Percentiles rank a stretch among this genome's conserved stretches.
Conservation (phyloP, 2,797 vertebrate genomes). For the Pelodytes ibericus region DNA sequence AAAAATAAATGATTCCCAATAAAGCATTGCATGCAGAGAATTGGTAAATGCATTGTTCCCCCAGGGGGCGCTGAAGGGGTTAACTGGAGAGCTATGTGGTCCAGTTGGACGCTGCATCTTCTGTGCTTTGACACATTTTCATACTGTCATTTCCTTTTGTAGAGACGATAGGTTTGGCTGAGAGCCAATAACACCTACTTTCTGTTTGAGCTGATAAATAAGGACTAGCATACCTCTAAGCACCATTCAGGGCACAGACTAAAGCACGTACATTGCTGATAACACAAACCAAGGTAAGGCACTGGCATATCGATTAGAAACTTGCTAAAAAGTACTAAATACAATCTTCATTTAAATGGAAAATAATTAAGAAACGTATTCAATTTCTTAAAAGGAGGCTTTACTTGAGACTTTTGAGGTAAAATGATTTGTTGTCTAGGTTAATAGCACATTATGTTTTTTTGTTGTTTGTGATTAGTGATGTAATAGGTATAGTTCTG, state of each 20-base stretch:
- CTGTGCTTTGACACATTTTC: neutral
- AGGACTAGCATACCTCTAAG: neutral
- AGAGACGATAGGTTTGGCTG: slow-evolving; percentile 17
- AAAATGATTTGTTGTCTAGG: too few species aligned
- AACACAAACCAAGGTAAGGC: slow-evolving; percentile 40
- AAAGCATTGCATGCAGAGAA: neutral
- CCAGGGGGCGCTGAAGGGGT: neutral
- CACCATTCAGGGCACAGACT: slow-evolving; percentile 13
- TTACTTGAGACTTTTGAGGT: too few species aligned
- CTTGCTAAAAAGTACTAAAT: too few species aligned
- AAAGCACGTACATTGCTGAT: slow-evolving; percentile 19
- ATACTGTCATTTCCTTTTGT: slow-evolving; percentile 36
- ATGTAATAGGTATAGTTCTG: too few species aligned
- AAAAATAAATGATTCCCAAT: neutral
- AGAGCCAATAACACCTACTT: slow-evolving; percentile 47
- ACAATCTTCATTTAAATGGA: too few species aligned
- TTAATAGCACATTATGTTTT: too few species aligned
- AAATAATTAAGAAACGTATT: too few species aligned
- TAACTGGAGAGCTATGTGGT: neutral
- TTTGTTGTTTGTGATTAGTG: too few species aligned
- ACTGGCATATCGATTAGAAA: neutral
- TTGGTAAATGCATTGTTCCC: neutral
- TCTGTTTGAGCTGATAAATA: slow-evolving; percentile 44
- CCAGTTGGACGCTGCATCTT: neutral
- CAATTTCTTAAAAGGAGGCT: too few species aligned